Evolutionary conservation across 2,888 invertebrate species (phyloP), one percentile per base, ranked within the genome.

Genomic region (Netelia fuscicornis): DNA sequence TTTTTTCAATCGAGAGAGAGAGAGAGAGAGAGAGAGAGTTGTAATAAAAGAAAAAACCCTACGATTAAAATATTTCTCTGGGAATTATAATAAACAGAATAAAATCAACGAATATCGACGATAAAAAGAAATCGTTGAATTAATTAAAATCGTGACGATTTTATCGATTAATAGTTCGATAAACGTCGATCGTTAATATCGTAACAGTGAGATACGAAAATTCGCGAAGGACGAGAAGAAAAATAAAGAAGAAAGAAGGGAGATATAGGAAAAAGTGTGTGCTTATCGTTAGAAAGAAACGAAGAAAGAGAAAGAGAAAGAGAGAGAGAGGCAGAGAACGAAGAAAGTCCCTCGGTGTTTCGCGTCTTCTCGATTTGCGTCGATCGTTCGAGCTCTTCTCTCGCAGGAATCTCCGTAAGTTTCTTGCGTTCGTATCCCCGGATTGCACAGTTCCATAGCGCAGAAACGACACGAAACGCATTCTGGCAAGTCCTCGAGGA

Each of bases 401-500:
- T 65, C 48, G 56, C 62, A 75, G 83, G 83, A 83, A 79, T 83
- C 78, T 54, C 48, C 70, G 79, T 58, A 74, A 72, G 77, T 83
- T 83, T 83, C 82, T 83, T 83, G 60, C 58, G 67, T 42, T 60
- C 64, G 48, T 42, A 64, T 13, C 37, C 37, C 30, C 30, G 30
- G 30, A 44, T 23, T 17, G 72, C 17, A 17, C 42, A 30, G 64
- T 23, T 48, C n/a, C 11, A 68, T 11, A 37, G 30, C 11, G 62
- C 0, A 62, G 62, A 62, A 62, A 17, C 54, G 30, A 58, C 60
- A 17, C 20, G 68, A 74, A 70, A 64, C 74, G 70, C 68, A 75
- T 75, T 75, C 70, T 74, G 80, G 68, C 79, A 64, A 83, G 70
- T 58, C 23, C 60, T 70, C 60, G 60, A 9, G 44, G 37, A 20